These are phyloP conservation scores for Synodontis membranacea DNA, from an alignment of 2,113 vertebrate genomes.

Conservation along the genomic window DNA sequence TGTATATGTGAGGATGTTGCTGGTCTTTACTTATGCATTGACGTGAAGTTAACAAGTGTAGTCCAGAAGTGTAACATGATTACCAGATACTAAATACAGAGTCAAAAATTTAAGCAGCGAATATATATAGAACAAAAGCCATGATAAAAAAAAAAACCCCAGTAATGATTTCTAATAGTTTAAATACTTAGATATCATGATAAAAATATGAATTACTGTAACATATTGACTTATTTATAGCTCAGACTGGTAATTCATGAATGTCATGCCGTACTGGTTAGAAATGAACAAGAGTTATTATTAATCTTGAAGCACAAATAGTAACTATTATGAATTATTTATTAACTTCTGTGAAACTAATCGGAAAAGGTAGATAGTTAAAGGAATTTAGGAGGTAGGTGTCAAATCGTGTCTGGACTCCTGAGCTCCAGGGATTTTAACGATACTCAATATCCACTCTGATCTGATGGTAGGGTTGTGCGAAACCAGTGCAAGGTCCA, in stretches of 20 bases:
- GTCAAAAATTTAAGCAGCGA: too few species aligned
- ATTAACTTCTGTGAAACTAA: neutral
- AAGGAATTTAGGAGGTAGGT: neutral
- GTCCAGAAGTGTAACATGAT: neutral
- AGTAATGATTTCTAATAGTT: neutral
- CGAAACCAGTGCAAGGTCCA: neutral
- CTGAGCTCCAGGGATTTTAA: neutral
- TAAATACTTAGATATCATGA: neutral
- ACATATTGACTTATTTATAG: conserved; percentile 5
- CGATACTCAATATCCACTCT: neutral
- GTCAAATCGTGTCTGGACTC: neutral
- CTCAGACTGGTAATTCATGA: neutral
- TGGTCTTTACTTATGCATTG: neutral
- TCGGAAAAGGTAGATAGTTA: neutral
- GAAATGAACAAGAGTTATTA: neutral
- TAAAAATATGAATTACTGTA: neutral
- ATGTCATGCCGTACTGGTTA: neutral
- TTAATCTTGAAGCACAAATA: conserved; percentile 1
- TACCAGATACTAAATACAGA: neutral
- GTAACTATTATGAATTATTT: conserved; percentile 4
- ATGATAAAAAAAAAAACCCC: neutral
- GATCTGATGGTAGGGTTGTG: neutral
- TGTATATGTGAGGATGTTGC: neutral
- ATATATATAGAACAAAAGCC: neutral
- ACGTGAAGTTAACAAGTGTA: neutral